These are phyloP conservation scores for Sericinus montela DNA, from an alignment of 2,888 invertebrate genomes.

Conservation along the genomic window DNA sequence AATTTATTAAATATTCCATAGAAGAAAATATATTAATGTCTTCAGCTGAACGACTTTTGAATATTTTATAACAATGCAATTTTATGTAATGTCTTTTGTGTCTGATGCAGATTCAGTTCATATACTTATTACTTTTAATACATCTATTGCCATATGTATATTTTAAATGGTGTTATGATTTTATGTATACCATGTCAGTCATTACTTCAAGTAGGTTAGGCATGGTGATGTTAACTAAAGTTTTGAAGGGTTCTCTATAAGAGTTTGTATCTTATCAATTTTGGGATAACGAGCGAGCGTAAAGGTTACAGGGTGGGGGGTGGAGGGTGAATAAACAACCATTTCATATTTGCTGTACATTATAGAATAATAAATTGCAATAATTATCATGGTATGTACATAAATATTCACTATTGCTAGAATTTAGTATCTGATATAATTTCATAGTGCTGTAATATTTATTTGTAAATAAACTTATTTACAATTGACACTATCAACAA, in stretches of 20 bases:
- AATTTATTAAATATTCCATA: slow-evolving; percentile 57
- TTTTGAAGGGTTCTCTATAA: background rate
- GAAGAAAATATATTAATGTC: slow-evolving; percentile 49
- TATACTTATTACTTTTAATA: slow-evolving; percentile 26
- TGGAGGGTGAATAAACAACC: slow-evolving; percentile 9
- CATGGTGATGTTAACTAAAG: background rate
- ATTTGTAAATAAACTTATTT: background rate
- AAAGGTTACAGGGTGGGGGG: slow-evolving; percentile 5
- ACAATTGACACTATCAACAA: background rate
- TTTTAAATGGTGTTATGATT: slow-evolving; percentile 14
- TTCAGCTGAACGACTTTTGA: slow-evolving; percentile 45
- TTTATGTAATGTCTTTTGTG: slow-evolving; percentile 47
- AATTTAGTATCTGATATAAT: background rate
- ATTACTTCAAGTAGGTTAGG: slow-evolving; percentile 2
- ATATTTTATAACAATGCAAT: slow-evolving; percentile 68
- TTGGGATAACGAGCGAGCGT: background rate
- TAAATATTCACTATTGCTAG: background rate
- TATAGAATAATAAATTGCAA: slow-evolving; percentile 15
- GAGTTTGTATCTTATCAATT: background rate
- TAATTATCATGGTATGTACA: slow-evolving; percentile 5
- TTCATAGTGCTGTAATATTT: no score
- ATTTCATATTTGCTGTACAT: slow-evolving; percentile 8
- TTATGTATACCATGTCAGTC: slow-evolving; percentile 7
- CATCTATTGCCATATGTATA: slow-evolving; percentile 11
- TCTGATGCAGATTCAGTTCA: slow-evolving; percentile 73